These are phyloP conservation scores for Cryptomyrus ogoouensis DNA, from an alignment of 2,113 vertebrate species.

Conservation along the genomic window DNA sequence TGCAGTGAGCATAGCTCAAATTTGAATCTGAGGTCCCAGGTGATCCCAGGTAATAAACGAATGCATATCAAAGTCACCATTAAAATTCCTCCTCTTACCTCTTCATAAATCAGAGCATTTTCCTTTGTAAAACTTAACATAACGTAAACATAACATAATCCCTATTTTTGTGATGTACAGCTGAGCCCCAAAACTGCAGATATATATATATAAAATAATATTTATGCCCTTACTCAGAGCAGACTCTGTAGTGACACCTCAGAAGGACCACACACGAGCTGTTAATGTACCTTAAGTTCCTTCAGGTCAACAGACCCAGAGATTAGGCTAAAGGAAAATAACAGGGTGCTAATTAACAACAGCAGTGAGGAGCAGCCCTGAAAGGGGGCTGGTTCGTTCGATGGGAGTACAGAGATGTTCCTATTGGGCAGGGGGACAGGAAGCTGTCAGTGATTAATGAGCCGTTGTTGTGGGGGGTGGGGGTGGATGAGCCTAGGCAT, in stretches of 20 bases:
- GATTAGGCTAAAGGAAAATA: neutral
- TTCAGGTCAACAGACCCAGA: neutral
- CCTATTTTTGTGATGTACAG: neutral
- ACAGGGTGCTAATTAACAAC: neutral
- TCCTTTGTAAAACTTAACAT: neutral
- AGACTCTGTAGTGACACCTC: neutral
- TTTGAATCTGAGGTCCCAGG: neutral
- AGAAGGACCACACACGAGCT: neutral
- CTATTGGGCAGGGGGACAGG: slow-evolving; percentile 51
- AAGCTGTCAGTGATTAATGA: slow-evolving; percentile 66
- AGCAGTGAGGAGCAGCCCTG: neutral
- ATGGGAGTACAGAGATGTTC: slow-evolving; percentile 30
- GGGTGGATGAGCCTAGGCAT: slow-evolving; percentile 55
- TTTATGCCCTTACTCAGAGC: neutral
- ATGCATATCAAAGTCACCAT: slow-evolving; percentile 3
- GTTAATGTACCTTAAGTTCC: neutral
- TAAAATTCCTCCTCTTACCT: neutral
- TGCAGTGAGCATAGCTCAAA: neutral
- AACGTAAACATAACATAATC: neutral
- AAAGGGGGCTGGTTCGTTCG: neutral
- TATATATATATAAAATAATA: neutral
- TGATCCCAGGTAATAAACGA: neutral
- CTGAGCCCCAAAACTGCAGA: neutral
- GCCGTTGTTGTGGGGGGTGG: slow-evolving; percentile 64
- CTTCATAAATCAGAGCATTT: neutral